Evolutionary conservation across 2,113 vertebrate species (phyloP).

Genomic region (Jacana jacana): DNA sequence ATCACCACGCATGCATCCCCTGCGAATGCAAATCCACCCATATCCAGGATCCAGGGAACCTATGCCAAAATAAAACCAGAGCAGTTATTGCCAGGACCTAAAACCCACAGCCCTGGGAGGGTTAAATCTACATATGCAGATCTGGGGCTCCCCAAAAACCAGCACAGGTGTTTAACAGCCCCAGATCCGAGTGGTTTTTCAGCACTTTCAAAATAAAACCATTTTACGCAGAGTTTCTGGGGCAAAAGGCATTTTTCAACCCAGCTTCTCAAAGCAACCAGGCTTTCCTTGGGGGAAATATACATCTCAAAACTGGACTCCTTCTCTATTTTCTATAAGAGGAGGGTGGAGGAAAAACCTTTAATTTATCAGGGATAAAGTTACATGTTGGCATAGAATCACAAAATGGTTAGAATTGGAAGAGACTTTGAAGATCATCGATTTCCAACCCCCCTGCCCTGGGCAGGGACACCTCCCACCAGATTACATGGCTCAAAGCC

Average conservation of each 20-base stretch:
- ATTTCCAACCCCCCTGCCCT: no score
- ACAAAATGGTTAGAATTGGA: no score
- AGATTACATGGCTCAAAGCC: no score
- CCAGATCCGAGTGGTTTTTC: neutral
- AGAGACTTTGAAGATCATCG: no score
- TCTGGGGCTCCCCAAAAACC: neutral
- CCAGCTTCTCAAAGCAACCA: neutral
- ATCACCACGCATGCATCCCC: rapidly evolving
- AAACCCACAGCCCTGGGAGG: neutral
- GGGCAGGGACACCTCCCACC: no score
- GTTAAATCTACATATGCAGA: neutral
- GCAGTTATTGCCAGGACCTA: neutral
- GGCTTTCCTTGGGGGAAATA: rapidly evolving
- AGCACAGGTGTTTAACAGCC: neutral
- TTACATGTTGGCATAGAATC: neutral
- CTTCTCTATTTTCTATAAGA: neutral
- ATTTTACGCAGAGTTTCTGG: neutral
- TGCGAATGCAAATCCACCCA: rapidly evolving
- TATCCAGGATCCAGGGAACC: neutral
- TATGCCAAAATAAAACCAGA: rapidly evolving
- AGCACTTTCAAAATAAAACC: neutral
- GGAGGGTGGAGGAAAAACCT: neutral
- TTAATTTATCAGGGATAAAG: neutral
- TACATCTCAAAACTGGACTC: neutral
- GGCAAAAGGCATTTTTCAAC: neutral